Conservation (phyloP, 2,888 invertebrate genomes). For the Melipona beecheii region DNA sequence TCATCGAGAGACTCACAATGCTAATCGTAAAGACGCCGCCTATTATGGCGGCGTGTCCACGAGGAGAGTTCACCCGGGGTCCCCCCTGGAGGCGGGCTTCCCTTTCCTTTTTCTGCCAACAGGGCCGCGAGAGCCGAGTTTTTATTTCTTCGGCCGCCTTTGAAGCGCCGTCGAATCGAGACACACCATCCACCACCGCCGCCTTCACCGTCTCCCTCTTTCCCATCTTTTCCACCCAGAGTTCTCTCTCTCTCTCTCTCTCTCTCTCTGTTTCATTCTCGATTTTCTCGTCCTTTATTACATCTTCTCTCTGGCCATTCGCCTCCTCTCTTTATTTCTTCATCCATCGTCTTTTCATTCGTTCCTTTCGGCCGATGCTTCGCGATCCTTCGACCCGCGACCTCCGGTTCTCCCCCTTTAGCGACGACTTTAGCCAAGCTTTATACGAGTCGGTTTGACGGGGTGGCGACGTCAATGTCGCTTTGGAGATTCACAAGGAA, state of each 20-base stretch:
- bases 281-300: neutral
- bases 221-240: neutral
- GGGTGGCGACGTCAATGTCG: constrained; percentile 42
- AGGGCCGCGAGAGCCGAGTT: constrained; percentile 59
- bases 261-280: neutral
- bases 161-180: constrained; percentile 74
- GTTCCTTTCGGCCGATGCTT: constrained; percentile 38
- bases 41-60: constrained; percentile 80
- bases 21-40: constrained; percentile 84
- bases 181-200: constrained; percentile 57
- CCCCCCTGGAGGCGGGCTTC: constrained; percentile 65
- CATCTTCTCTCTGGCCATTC: neutral
- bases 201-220: constrained; percentile 27
- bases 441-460: constrained; percentile 44
- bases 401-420: neutral
- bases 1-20: constrained; percentile 83
- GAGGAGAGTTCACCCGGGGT: constrained; percentile 56
- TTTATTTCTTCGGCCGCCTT: constrained; percentile 70
- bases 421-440: constrained; percentile 16
- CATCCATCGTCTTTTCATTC: constrained; percentile 49
- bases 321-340: constrained; percentile 43
- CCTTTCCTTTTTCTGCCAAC: constrained; percentile 70
- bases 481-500: constrained; percentile 31
- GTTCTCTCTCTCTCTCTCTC: neutral
- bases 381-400: constrained; percentile 24